These are phyloP conservation scores for Chromobotia macracanthus DNA, from an alignment of 2,797 vertebrate genomes.

Conservation along the genomic window DNA sequence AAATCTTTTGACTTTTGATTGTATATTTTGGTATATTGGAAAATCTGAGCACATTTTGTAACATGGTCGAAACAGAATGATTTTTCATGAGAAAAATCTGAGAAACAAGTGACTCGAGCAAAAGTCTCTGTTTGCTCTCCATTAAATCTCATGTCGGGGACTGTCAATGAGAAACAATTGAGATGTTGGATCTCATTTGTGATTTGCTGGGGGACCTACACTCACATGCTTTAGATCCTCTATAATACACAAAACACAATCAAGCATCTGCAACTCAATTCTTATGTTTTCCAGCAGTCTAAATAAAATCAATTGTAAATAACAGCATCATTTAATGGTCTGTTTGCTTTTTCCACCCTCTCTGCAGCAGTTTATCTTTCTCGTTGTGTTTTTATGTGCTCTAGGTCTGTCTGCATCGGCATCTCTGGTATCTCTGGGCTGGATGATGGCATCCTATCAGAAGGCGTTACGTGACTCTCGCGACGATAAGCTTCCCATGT, in stretches of 20 bases:
- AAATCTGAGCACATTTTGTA: too few relatives aligned
- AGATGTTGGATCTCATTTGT: background rate
- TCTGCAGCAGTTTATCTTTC: background rate
- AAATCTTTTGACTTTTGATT: too few relatives aligned
- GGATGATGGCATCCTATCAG: conserved; percentile 96
- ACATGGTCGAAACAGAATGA: too few relatives aligned
- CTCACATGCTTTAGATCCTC: background rate
- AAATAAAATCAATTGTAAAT: background rate
- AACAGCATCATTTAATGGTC: background rate
- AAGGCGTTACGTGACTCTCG: conserved; percentile 93
- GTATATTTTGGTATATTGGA: too few relatives aligned
- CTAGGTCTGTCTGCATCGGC: conserved; percentile 90
- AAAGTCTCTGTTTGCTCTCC: too few relatives aligned
- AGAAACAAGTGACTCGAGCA: too few relatives aligned
- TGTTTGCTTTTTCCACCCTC: background rate
- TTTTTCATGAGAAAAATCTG: too few relatives aligned
- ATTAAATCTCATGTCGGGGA: too few relatives aligned
- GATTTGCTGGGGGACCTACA: background rate
- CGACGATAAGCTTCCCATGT: conserved; percentile 94
- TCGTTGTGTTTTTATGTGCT: conserved; percentile 42
- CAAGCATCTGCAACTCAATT: background rate
- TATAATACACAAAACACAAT: background rate
- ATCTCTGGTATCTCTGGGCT: conserved; percentile 91
- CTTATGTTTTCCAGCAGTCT: background rate
- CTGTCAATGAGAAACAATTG: too few relatives aligned